Percentiles rank a stretch among this genome's conserved stretches.
phyloP scores from a whole-genome alignment of 2,888 invertebrate genomes.

The Escarpia spicata region DNA sequence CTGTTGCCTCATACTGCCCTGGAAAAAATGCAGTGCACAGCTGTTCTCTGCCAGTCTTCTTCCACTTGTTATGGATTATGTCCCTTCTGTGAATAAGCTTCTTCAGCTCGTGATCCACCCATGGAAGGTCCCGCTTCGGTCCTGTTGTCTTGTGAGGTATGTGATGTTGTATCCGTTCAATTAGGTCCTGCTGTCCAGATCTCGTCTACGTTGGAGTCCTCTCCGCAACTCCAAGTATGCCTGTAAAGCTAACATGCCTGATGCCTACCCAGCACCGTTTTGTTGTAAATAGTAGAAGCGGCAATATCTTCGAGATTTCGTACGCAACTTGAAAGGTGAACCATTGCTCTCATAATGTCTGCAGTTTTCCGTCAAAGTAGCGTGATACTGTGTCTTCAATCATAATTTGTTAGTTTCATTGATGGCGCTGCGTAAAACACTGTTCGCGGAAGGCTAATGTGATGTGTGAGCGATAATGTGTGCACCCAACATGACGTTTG shows the following conservation, averaged over 20 bases:
- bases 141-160: no score
- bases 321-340: not conserved
- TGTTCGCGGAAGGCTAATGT: not conserved
- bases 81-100: no score
- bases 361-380: not conserved
- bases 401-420: not conserved
- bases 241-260: not conserved
- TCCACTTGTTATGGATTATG: no score
- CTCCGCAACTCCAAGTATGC: not conserved
- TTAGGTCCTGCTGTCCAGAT: no score
- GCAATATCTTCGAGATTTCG: not conserved
- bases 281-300: not conserved
- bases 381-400: not conserved
- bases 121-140: no score
- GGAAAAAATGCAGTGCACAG: no score
- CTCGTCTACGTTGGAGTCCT: no score
- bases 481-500: not conserved
- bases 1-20: no score
- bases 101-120: no score
- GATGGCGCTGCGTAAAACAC: not conserved
- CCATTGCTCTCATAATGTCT: not conserved
- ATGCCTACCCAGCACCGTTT: not conserved
- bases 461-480: not conserved
- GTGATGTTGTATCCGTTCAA: no score
- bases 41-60: no score